Base-by-base conservation (phyloP, 2,888 invertebrate species). In the Eubasilissa splendida region DNA sequence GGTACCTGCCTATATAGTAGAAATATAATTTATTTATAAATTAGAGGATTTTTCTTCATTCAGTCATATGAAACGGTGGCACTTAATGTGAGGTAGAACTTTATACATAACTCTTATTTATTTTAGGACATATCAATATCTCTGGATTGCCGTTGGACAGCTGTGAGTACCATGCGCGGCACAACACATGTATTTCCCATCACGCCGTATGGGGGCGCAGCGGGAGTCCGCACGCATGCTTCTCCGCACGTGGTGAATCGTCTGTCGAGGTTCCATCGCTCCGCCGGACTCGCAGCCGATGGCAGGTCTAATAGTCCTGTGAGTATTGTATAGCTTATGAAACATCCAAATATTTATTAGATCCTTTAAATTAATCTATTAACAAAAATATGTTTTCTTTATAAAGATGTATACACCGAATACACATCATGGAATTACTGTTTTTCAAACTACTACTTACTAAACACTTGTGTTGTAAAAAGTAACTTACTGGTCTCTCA, bases 181-280 rank as follows among this genome's bases (percentile, higher is more conserved):
- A 99, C 99, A 0, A 98, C 98, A 53, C 99, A 99, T 88, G 95
- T 99, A 84, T 99, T 99, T 90, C 97, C 99, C 10, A 93, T 99
- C 73, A 97, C 97, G 14, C 97, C 99, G 22, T 99, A 99, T 88
- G 99, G 99, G 84, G 98, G 99, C 75, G 92, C 95, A 78, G 94
- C 96, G 84, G 96, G 96, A 80, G 95, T 97, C 77, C 93, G 99
- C 84, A 99, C 99, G 1, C 99, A 99, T 90, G 95, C 96, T n/a
- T 95, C 96, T 81, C 93, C 96, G 82, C 95, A 97, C 86, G 97
- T 98, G 84, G 98, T 98, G 82, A 98, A 99, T 90, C 93, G 97
- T 85, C 92, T 97, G 87, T 98, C 98, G 84, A 93, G 97, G 85
- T 99, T 98, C 91, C 98, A 99, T 88, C 94, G 97, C 86, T 98